Evolutionary conservation across 2,888 invertebrate genomes (phyloP).

Genomic region (Bibio marci): DNA sequence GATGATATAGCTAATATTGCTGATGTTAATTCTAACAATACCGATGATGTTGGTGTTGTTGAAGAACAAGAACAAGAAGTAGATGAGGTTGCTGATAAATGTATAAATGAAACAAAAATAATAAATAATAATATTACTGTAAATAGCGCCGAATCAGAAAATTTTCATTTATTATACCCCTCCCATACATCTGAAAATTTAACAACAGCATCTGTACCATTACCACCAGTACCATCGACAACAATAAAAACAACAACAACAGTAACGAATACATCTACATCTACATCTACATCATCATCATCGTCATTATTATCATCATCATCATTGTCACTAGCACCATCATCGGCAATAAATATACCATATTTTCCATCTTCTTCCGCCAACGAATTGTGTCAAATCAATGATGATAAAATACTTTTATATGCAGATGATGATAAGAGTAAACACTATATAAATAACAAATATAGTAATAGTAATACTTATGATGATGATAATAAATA

Average conservation of each 20-base stretch:
- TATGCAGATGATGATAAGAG: too few species aligned
- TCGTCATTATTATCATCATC: background rate
- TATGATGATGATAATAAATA: too few species aligned
- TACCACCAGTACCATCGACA: background rate
- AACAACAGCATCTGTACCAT: background rate
- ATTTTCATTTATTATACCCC: too few species aligned
- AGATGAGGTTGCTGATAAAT: too few species aligned
- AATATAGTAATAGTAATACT: too few species aligned
- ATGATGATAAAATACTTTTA: slow-evolving; percentile 1
- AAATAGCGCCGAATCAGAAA: too few species aligned
- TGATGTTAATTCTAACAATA: slow-evolving; percentile 1
- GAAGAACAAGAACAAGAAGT: too few species aligned
- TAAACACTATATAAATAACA: too few species aligned
- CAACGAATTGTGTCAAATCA: slow-evolving; percentile 4
- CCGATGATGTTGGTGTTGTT: slow-evolving; percentile 2
- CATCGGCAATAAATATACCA: too few species aligned
- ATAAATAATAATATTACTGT: too few species aligned
- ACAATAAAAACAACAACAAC: too few species aligned
- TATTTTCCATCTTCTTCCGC: background rate
- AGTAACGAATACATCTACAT: background rate
- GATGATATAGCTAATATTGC: background rate
- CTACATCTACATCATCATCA: background rate
- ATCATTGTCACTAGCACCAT: background rate
- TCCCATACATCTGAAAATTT: background rate
- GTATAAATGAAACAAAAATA: too few species aligned